phyloP scores from a whole-genome alignment of 2,888 invertebrate genomes.

The Andrena flavipes region DNA sequence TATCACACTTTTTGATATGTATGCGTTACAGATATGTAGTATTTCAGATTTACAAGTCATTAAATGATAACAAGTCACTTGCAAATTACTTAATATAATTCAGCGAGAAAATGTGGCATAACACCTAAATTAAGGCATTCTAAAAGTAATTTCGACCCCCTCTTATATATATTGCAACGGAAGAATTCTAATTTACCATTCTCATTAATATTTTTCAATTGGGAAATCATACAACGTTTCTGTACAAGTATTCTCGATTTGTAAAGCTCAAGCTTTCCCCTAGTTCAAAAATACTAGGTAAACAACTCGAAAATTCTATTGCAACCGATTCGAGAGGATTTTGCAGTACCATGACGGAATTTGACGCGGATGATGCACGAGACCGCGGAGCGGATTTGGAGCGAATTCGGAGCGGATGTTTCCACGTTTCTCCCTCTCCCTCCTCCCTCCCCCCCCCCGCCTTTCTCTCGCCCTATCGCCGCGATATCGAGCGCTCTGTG shows the following conservation, averaged over 20 bases:
- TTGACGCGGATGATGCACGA: background rate
- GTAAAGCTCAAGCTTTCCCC: background rate
- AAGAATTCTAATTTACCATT: no score
- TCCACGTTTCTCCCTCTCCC: background rate
- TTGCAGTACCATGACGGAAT: background rate
- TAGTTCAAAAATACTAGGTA: background rate
- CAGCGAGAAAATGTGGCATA: background rate
- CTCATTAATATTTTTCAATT: no score
- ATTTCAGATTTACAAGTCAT: no score
- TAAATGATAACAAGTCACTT: background rate
- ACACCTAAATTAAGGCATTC: background rate
- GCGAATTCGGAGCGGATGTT: slow-evolving; percentile 10
- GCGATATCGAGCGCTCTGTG: slow-evolving; percentile 31
- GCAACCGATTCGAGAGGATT: background rate
- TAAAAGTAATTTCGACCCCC: background rate
- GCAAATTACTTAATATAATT: background rate
- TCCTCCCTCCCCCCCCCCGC: rapidly evolving
- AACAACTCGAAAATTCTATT: background rate
- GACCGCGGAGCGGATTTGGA: slow-evolving; percentile 9
- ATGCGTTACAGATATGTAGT: slow-evolving; percentile 20
- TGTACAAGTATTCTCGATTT: no score
- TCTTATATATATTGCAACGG: no score
- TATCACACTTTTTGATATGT: slow-evolving; percentile 51
- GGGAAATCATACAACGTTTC: background rate
- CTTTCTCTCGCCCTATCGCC: background rate